These are phyloP conservation scores for Timema cristinae DNA, from an alignment of 2,888 invertebrate genomes.

Conservation along the genomic window DNA sequence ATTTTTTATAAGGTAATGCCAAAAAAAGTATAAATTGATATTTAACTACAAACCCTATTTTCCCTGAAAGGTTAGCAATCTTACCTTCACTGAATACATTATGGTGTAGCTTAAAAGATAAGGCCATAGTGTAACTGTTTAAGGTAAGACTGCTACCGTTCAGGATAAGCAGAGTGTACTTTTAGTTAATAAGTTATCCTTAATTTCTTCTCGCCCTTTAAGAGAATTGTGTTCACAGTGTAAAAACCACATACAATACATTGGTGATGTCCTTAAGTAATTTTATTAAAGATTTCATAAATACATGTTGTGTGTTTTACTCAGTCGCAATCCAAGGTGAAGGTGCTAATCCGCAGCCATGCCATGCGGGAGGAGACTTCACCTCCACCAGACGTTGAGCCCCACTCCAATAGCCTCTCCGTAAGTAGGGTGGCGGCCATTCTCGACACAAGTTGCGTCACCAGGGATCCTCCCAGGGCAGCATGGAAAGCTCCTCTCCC, in stretches of 20 bases:
- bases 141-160: too few relatives aligned
- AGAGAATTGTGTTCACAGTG: too few relatives aligned
- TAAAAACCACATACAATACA: not conserved
- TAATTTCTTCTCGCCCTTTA: too few relatives aligned
- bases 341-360: conserved; percentile 82
- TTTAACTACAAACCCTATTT: too few relatives aligned
- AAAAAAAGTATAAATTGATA: too few relatives aligned
- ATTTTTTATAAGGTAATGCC: too few relatives aligned
- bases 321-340: conserved; percentile 68
- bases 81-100: too few relatives aligned
- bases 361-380: conserved; percentile 81
- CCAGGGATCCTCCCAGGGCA: conserved; percentile 48
- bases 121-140: too few relatives aligned
- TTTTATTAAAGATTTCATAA: conserved; percentile 35
- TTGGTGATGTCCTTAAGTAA: not conserved
- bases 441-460: conserved; percentile 45
- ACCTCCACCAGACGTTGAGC: conserved; percentile 45
- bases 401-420: conserved; percentile 36
- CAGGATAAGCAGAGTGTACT: too few relatives aligned
- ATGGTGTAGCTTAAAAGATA: too few relatives aligned
- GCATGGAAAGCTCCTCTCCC: conserved; percentile 44
- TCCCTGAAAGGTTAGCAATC: too few relatives aligned
- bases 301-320: too few relatives aligned
- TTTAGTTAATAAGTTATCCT: not conserved
- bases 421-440: conserved; percentile 36